Evolutionary conservation across 1,140 invertebrate genomes (phyloP), one percentile per base, ranked within the genome.

Genomic region (Diorhabda sublineata): DNA sequence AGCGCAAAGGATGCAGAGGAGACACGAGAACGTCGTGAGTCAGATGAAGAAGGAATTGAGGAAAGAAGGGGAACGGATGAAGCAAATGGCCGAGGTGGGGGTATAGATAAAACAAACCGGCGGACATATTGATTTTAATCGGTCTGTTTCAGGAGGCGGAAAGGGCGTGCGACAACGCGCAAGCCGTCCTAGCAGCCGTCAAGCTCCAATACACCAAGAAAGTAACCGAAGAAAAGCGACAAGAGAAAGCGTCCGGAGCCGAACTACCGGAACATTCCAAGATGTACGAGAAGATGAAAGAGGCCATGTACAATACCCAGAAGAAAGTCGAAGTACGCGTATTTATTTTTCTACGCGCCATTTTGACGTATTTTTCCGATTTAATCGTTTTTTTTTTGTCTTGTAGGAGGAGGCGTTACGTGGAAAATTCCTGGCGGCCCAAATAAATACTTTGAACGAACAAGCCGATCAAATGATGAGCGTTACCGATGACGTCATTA

Each of bases 21-120:
- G 77, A 56, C 79, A 80, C 60, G 78, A 79, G 68, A 79, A 78
- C 58, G 75, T 81, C 6, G 76, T 77, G 3, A 69, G 76, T 6
- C 78, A 80, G 73, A 79, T 80, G 77, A 78, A 76, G 61, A 78
- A 77, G 60, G 79, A 80, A 45, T 68, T 81, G 7, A 69, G 76
- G 42, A 74, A 71, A 58, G 79, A 81, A 69, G 74, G 75, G 3
- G 73, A 76, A n/a, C 76, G 77, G 60, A 71, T 75, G 60, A 73
- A 75, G 45, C 72, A 73, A 58, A 64, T 71, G 63, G 72, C 76
- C 5, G 75, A 79, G 52, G 76, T 78, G 75, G 47, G 26, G 9
- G 52, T 6, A n/a, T 6, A n/a, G 52, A n/a, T 2, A 45, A 42
- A 8, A 59, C 26, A 7, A 52, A 26, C 26, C 26, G 26, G 26